phyloP scores from a whole-genome alignment of 2,113 vertebrate genomes.

The Athene noctua region DNA sequence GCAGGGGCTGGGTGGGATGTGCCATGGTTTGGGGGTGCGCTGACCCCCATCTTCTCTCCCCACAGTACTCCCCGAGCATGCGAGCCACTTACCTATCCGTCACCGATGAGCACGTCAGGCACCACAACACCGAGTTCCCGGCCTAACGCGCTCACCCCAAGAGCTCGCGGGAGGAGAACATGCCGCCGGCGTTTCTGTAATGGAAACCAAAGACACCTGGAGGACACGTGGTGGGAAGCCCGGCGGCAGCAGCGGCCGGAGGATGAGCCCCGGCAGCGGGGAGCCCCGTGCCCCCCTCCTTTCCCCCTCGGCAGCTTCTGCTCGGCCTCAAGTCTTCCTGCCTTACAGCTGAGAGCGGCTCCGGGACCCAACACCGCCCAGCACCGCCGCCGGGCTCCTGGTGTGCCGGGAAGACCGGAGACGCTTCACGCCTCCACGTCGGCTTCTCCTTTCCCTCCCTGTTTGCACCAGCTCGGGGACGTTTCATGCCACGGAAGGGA shows the following conservation, averaged over 20 bases:
- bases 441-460: background rate
- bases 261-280: background rate
- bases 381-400: accelerated
- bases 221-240: background rate
- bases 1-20: accelerated
- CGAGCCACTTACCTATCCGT: conserved; percentile 93
- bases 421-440: background rate
- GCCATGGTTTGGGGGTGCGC: background rate
- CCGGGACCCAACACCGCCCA: accelerated
- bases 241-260: accelerated
- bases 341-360: background rate
- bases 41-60: background rate
- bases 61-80: conserved; percentile 95
- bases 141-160: conserved; percentile 57
- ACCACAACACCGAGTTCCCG: conserved; percentile 81
- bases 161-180: background rate
- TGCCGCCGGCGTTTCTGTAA: background rate
- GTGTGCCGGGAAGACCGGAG: background rate
- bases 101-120: conserved; percentile 85
- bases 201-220: conserved; percentile 28
- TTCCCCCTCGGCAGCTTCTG: background rate
- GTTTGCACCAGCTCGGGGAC: background rate
- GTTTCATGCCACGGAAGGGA: background rate
- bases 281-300: background rate
- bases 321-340: background rate